Conservation (phyloP, 2,113 vertebrate genomes). For the Labeo rohita region DNA sequence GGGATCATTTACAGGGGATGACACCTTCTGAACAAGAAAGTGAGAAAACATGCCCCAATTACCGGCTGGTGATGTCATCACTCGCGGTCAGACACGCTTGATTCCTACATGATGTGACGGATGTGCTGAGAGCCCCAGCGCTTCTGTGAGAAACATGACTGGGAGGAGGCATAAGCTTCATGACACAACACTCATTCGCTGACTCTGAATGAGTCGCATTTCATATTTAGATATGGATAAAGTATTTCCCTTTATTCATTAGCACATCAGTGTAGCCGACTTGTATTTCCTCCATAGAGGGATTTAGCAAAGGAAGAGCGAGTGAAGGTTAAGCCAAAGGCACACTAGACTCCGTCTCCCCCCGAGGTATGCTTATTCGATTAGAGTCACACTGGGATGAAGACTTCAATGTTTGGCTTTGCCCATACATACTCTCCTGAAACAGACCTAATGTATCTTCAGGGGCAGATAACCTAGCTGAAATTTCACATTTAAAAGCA, state of each 20-base stretch:
- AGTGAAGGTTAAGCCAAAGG: constrained; percentile 29
- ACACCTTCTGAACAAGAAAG: constrained; percentile 51
- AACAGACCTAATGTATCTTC: constrained; percentile 47
- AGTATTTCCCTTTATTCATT: constrained; percentile 10
- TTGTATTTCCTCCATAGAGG: background rate
- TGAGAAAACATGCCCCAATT: constrained; percentile 50
- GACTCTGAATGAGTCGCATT: background rate
- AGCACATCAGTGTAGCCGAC: background rate
- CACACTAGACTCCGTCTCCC: constrained; percentile 12
- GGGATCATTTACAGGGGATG: constrained; percentile 41
- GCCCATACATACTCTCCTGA: constrained; percentile 16
- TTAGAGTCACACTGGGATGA: constrained; percentile 33
- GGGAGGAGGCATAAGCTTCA: background rate
- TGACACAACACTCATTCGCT: background rate
- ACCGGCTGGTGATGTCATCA: constrained; percentile 46
- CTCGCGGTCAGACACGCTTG: constrained; percentile 30
- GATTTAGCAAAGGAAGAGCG: background rate
- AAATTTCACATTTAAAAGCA: constrained; percentile 50
- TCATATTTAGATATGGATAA: constrained; percentile 22
- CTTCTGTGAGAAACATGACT: constrained; percentile 12
- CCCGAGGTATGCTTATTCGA: constrained; percentile 35
- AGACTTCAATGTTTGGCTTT: constrained; percentile 37
- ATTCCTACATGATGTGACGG: constrained; percentile 57
- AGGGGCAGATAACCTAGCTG: constrained; percentile 46
- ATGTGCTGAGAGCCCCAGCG: constrained; percentile 40